These are phyloP conservation scores for Phaenicophaeus curvirostris DNA, from an alignment of 2,797 vertebrate species.

Conservation along the genomic window DNA sequence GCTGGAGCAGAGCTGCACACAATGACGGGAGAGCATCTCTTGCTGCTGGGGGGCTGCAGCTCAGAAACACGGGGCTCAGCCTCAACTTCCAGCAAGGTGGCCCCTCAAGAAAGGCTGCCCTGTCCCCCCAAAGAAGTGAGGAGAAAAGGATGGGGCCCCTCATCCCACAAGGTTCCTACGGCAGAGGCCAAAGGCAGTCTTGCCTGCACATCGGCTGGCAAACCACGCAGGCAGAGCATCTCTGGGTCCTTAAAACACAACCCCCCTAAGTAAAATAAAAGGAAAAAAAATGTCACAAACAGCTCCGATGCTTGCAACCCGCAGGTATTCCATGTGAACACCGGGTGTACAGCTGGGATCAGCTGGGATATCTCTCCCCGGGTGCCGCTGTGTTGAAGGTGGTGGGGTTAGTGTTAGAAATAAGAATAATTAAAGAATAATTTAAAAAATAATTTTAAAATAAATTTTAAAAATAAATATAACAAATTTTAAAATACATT, in stretches of 20 bases:
- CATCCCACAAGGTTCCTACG: no score
- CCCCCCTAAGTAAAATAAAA: background rate
- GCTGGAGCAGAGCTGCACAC: background rate
- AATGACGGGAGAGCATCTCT: accelerated
- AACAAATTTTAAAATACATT: no score
- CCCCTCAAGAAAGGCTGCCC: background rate
- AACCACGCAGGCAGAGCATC: background rate
- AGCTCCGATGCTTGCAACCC: background rate
- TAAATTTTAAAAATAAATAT: no score
- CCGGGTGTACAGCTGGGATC: background rate
- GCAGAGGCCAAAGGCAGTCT: background rate
- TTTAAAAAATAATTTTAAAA: no score
- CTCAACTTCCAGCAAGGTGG: background rate
- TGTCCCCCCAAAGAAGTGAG: no score
- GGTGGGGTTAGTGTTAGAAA: background rate
- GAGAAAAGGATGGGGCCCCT: background rate
- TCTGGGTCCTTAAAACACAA: background rate
- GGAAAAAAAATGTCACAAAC: background rate
- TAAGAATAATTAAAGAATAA: no score
- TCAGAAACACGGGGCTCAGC: background rate
- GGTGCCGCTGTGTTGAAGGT: no score
- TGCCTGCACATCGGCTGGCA: no score
- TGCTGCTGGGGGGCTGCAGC: accelerated
- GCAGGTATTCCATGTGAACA: background rate
- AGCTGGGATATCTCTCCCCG: accelerated